Evolutionary conservation across 2,888 invertebrate genomes (phyloP), one percentile per base, ranked within the genome.

Genomic region (Argyra leucocephala): DNA sequence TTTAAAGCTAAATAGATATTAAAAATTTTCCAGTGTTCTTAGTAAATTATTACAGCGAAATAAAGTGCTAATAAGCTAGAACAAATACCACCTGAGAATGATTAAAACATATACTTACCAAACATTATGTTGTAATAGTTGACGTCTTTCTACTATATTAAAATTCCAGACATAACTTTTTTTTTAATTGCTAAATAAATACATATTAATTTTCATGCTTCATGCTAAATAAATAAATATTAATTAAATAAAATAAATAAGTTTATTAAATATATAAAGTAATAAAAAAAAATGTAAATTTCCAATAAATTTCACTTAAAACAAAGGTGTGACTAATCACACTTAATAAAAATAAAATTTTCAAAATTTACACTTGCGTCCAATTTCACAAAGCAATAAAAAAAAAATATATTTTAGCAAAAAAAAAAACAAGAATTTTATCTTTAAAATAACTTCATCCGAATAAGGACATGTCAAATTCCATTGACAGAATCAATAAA

Each of bases 401-500:
- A 48, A 48, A 48, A 26, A 26, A 26, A 4, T 26, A 26, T 26
- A 26, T 26, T 26, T 37, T 15, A 9, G 31, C 6, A 10, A 15
- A n/a, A 48, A 48, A 18, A 6, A 48, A 48, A 48, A 48, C 7
- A 48, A 48, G 18, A 48, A 31, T n/a, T n/a, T n/a, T n/a, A n/a
- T n/a, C n/a, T n/a, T n/a, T n/a, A n/a, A 48, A 2, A 18, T 12
- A 48, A 31, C 31, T 31, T 31, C 31, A 48, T 9, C 48, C n/a
- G 15, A 48, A 48, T 48, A 48, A 48, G 48, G 48, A 48, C 48
- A 12, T 48, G 48, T 48, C 48, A n/a, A 48, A 48, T 48, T 48
- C 48, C 48, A 48, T 48, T 48, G 48, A 48, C 48, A 48, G 48
- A 48, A 48, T 48, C 48, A 48, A 48, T 48, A 48, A 48, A 48